These are phyloP conservation scores for Scatophagus argus DNA, from an alignment of 2,113 vertebrate genomes.

Conservation along the genomic window DNA sequence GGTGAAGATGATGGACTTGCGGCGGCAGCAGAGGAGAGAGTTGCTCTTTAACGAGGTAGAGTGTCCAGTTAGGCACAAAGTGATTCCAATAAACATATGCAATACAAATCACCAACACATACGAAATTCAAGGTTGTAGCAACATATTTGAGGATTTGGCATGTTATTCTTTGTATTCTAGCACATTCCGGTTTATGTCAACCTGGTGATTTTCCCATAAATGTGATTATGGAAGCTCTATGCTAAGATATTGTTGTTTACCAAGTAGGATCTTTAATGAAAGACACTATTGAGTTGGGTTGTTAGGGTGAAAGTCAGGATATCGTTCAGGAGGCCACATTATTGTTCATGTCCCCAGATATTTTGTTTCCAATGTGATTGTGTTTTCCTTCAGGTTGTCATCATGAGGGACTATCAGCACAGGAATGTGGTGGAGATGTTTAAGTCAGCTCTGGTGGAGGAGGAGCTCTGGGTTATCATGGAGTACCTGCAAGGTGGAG, in stretches of 20 bases:
- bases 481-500: constrained; percentile 98
- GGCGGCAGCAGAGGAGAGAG: constrained; percentile 96
- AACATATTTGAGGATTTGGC: background rate
- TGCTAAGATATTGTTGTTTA: background rate
- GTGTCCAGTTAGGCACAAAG: background rate
- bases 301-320: background rate
- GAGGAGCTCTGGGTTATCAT: constrained; percentile 99
- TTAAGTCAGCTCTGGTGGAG: constrained; percentile 96
- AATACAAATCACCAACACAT: constrained; percentile 1
- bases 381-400: constrained; percentile 89
- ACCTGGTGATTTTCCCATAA: background rate
- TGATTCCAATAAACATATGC: background rate
- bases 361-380: background rate
- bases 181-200: background rate
- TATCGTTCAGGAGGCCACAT: background rate
- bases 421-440: constrained; percentile 97
- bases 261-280: background rate
- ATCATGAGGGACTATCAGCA: constrained; percentile 99
- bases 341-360: background rate
- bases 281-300: background rate
- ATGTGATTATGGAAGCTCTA: background rate
- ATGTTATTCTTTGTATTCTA: background rate
- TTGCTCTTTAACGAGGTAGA: constrained; percentile 97
- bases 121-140: background rate
- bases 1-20: constrained; percentile 98